phyloP scores from a whole-genome alignment of 2,113 vertebrate species.

The Saccopteryx leptura region DNA sequence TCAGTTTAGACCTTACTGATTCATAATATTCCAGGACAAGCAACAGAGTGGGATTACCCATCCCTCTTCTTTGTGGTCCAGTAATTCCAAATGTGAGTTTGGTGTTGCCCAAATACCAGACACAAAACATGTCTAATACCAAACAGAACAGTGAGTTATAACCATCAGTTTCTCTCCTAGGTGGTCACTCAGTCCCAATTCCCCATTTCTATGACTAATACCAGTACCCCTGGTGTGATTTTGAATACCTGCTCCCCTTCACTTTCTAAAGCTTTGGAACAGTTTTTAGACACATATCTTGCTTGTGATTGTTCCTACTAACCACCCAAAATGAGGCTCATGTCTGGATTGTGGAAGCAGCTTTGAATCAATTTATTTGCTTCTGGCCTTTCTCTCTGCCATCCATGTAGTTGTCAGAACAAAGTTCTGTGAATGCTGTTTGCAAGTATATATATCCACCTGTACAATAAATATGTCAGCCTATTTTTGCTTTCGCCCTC shows the following conservation, averaged over 20 bases:
- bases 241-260: neutral
- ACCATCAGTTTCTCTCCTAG: neutral
- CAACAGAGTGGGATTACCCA: neutral
- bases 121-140: fast-evolving
- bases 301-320: neutral
- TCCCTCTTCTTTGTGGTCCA: neutral
- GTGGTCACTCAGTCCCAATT: neutral
- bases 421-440: neutral
- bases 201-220: neutral
- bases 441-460: neutral
- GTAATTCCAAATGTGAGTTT: neutral
- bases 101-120: neutral
- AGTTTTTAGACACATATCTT: neutral
- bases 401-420: neutral
- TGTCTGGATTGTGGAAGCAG: neutral
- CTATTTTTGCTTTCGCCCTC: neutral
- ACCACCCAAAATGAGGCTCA: neutral
- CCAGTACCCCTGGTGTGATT: neutral
- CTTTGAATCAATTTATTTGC: fast-evolving
- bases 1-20: neutral
- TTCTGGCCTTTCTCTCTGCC: neutral
- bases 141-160: neutral
- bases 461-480: neutral
- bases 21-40: neutral
- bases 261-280: neutral